Conservation (phyloP, 2,113 vertebrate species). For the Sylvilagus bachmani region DNA sequence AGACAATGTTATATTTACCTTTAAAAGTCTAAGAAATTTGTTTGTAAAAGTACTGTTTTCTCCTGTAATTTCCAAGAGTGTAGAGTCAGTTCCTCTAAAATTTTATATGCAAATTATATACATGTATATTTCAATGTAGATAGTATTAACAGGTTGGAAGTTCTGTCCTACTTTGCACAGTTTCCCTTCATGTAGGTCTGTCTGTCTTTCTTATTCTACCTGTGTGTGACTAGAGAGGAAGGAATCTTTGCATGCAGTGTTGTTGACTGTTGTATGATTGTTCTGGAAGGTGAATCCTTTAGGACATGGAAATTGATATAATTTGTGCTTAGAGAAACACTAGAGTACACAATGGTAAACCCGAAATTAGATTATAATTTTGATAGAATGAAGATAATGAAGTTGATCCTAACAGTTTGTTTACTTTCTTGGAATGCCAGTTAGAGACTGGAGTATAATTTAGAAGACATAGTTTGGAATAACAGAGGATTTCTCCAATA, state of each 20-base stretch:
- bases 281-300: not conserved
- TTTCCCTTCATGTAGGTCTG: not conserved
- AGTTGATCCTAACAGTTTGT: not conserved
- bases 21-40: not conserved
- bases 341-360: not conserved
- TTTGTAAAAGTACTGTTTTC: not conserved
- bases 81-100: not conserved
- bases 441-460: not conserved
- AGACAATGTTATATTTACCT: not conserved
- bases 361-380: not conserved
- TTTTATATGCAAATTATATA: not conserved
- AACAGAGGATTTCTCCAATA: not conserved
- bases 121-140: not conserved
- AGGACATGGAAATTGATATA: no score
- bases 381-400: not conserved
- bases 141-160: not conserved
- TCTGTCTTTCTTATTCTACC: not conserved
- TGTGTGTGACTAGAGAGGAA: not conserved
- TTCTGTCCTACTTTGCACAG: not conserved
- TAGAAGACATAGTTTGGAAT: not conserved
- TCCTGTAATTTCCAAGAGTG: not conserved
- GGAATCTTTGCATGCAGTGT: not conserved
- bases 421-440: not conserved
- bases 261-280: not conserved
- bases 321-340: not conserved